Percentiles rank a stretch among this genome's conserved stretches.
Conservation (phyloP, 1,140 invertebrate species). For the Heliconius himera region DNA sequence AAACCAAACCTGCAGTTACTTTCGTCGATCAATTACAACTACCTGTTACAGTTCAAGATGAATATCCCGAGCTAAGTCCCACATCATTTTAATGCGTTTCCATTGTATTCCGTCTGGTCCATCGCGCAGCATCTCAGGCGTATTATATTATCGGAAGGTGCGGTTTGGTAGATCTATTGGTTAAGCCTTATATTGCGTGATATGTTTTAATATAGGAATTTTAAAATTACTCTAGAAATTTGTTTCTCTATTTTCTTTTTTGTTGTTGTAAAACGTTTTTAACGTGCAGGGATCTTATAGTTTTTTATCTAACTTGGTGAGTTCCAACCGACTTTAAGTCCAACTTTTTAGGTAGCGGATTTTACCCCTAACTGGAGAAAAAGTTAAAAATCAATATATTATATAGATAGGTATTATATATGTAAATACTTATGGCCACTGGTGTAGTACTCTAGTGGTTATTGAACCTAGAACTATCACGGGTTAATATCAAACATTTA, state of each 20-base stretch:
- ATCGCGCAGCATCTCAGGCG: slow-evolving; percentile 19
- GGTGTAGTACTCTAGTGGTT: no score
- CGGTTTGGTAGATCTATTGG: not conserved
- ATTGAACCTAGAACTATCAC: not conserved
- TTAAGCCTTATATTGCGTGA: slow-evolving; percentile 11
- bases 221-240: not conserved
- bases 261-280: not conserved
- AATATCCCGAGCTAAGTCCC: no score
- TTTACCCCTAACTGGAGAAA: no score
- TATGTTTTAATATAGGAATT: not conserved
- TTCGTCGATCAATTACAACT: not conserved
- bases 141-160: slow-evolving; percentile 22
- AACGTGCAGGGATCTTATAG: no score
- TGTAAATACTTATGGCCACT: no score
- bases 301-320: no score
- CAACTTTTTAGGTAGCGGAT: no score
- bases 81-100: slow-evolving; percentile 15
- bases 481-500: not conserved
- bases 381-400: no score
- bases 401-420: no score
- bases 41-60: not conserved
- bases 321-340: no score
- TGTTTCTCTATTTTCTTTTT: not conserved
- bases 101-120: slow-evolving; percentile 1
- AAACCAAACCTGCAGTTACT: not conserved